Base-by-base conservation (phyloP, 2,113 vertebrate genomes). In the Gnathonemus longibarbis region DNA sequence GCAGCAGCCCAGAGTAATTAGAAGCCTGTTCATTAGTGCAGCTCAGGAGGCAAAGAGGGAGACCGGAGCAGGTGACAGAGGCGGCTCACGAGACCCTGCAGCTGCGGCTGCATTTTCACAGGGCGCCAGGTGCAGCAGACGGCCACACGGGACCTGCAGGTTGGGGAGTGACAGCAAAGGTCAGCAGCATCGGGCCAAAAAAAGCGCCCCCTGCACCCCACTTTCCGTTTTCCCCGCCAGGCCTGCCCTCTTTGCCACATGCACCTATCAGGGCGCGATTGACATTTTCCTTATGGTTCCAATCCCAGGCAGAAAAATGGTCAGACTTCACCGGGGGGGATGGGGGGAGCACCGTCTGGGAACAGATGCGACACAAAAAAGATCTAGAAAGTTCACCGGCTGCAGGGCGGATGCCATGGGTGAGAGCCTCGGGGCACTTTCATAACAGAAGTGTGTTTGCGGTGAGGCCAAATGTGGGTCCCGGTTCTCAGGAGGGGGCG, bases 11-110 rank as follows among this genome's bases (percentile, higher is more conserved):
- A 52, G 92, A 95, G 96, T 96, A 96, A 97, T 97, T 97, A 96
- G 96, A 96, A 90, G 92, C 94, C 95, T 93, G 95, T 96, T 96
- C 94, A 96, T 97, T 96, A 97, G 95, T 95, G 95, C 94, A 93
- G 95, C 94, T 95, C 95, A 91, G 80, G 94, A 95, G 95, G 96
- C 93, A 89, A 93, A 90, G 94, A 96, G 95, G 91, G n/a, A 5
- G 0, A n/a, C 52, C 2, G 0, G 70, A n/a, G 21, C 52, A 3
- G 13, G 11, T 0, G 0, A 90, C 91, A 1, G 90, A 3, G 39
- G 52, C 46, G 13, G 7, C 84, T 77, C 90, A 48, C 21, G 62
- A 15, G 45, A 0, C 8, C 0, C 91, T 89, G 89, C 91, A 93
- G 92, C 94, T 93, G 91, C 88, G 92, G 56, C 93, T 89, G 93